Evolutionary conservation across 2,113 vertebrate species (phyloP).

Genomic region (Corythaixoides concolor): DNA sequence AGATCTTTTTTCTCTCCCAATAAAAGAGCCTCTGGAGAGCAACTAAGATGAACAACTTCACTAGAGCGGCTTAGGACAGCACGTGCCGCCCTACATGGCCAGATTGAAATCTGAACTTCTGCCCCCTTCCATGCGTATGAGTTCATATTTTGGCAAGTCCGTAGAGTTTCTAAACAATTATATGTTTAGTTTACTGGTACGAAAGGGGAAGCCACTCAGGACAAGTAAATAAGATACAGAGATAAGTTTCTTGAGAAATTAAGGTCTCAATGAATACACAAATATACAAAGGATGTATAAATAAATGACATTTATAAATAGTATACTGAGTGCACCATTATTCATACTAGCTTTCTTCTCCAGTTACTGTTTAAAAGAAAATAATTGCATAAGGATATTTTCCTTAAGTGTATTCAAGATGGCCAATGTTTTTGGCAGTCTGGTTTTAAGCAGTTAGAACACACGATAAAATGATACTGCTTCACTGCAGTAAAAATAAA

Average conservation of each 20-base stretch:
- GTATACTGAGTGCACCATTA: neutral
- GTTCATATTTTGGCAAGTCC: constrained; percentile 59
- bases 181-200: constrained; percentile 39
- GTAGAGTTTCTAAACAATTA: constrained; percentile 55
- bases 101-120: constrained; percentile 60
- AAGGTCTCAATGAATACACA: constrained; percentile 30
- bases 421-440: neutral
- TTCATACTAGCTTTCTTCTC: neutral
- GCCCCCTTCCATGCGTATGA: constrained; percentile 18
- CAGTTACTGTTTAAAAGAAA: neutral
- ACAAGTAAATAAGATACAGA: constrained; percentile 23
- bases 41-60: constrained; percentile 36
- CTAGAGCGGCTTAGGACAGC: constrained; percentile 35
- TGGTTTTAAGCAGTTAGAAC: neutral
- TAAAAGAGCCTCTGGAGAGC: constrained; percentile 54
- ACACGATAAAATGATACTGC: neutral
- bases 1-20: constrained; percentile 52
- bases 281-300: constrained; percentile 56
- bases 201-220: constrained; percentile 48
- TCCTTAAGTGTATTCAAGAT: neutral
- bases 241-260: constrained; percentile 51
- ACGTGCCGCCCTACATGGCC: constrained; percentile 25
- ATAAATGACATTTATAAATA: constrained; percentile 56
- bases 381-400: neutral
- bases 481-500: neutral